Base-by-base conservation (phyloP, 2,113 vertebrate species). In the Paralichthys olivaceus region DNA sequence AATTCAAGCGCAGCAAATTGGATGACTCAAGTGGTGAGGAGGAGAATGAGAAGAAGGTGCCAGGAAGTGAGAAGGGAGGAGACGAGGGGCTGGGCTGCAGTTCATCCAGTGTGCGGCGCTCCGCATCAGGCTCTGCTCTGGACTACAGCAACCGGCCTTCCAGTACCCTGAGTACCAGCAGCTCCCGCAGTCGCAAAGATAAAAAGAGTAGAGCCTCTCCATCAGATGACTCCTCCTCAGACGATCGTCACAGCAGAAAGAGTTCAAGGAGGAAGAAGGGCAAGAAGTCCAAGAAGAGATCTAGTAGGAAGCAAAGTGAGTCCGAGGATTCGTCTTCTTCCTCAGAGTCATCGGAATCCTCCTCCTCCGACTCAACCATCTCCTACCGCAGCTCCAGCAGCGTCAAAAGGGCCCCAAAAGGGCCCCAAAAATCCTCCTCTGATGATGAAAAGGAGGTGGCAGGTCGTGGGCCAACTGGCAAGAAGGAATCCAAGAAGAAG, bases 341-440 rank as follows among this genome's bases (percentile, higher is more conserved):
- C 0, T 94, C 94, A 20, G 45, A 49, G 5, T 19, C 45, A 0
- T 94, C 94, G 0, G 94, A 95, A 0, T 94, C 95, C 0, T 89
- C 83, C 0, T 95, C 94, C 0, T 94, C 96, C 0, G 88, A 88
- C 59, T 99, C 98, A 0, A 95, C 95, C 0, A 80, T 96, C 80
- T 98, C 98, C 0, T 96, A 95, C 86, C 96, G 96, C 22, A 99
- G 98, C 90, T 95, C 95, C 23, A 96, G 94, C 68, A 98, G 97
- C 0, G 84, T 99, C 77, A 99, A 98, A 88, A 96, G 93, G 71
- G 95, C 90, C 62, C 95, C 95, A 0, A 86, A 85, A 37, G 28
- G 28, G 5, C 2, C 28, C 28, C 28, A 29, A 68, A 60, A 17
- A 54, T 29, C 28, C 37, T 11, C 58, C 4, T 80, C 79, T 0